Base-by-base conservation (phyloP, 2,113 vertebrate species). In the Gymnocephalus cernua region DNA sequence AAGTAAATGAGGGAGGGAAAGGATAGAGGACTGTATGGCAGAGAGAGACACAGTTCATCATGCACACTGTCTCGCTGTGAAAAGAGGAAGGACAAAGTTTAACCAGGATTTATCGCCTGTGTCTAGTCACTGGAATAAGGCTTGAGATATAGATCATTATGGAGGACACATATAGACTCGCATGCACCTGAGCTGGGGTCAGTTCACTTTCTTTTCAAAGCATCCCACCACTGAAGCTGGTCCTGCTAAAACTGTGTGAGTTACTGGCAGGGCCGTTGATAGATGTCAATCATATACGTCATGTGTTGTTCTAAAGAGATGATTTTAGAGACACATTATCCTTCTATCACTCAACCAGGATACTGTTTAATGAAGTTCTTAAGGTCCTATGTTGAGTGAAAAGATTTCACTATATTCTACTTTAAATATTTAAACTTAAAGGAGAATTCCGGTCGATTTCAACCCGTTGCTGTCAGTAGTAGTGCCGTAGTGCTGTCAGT, bases 41-140 rank as follows among this genome's bases (percentile, higher is more conserved):
- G 76, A 86, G 79, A 88, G 83, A 89, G 84, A 92, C 79, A 86
- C 83, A 80, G 88, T 92, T 86, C 91, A 93, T 93, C 91, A 91
- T 91, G 83, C 71, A 80, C 59, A 69, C 70, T 84, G 91, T 91
- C 90, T 87, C 23, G 19, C 81, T 57, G 51, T 85, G 91, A 91
- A 89, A 88, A 89, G 87, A 92, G 87, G 91, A 94, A 94, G 92
- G 93, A 91, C 93, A 92, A 91, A 89, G 84, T 93, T 90, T 93
- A 93, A 94, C 50, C 85, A 88, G 87, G 90, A 94, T 94, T 94
- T 93, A 94, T 93, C 23, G 53, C 73, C 90, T 66, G 79, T 91
- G 91, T 88, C 91, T 86, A 53, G 84, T 87, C 83, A 75, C 86
- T 86, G 91, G 89, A 89, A 91, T 91, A 87, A 88, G 84, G 79